Conservation (phyloP, 2,797 vertebrate genomes). For the Mus caroli region DNA sequence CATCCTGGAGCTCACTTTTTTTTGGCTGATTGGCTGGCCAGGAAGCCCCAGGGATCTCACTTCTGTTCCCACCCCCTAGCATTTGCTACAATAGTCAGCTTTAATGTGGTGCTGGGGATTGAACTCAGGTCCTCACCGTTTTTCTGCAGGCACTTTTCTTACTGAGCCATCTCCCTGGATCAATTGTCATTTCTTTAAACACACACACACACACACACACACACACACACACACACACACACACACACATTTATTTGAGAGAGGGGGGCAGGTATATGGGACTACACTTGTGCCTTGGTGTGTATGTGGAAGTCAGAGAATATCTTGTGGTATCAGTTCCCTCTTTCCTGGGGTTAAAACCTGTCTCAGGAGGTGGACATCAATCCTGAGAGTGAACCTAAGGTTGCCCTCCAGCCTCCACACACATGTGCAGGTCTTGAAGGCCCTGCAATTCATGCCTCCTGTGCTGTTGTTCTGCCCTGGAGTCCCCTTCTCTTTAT, state of each 20-base stretch:
- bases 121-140: background rate
- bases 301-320: background rate
- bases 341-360: background rate
- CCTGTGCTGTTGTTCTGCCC: background rate
- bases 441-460: background rate
- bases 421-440: background rate
- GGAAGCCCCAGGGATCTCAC: background rate
- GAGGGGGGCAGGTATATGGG: background rate
- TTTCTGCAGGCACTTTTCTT: background rate
- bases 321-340: too few species aligned
- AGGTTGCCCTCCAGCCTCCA: too few species aligned
- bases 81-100: too few species aligned
- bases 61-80: too few species aligned
- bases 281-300: background rate
- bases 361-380: background rate
- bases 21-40: too few species aligned
- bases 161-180: background rate
- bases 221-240: too few species aligned
- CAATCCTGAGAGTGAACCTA: background rate
- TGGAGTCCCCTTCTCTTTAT: background rate
- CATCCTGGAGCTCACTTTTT: background rate
- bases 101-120: background rate
- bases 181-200: background rate
- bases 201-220: too few species aligned
- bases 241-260: background rate